A percentile compares a stretch with the other conserved stretches of the same genome.
phyloP scores from a whole-genome alignment of 2,113 vertebrate genomes.

The Paradoxurus hermaphroditus region DNA sequence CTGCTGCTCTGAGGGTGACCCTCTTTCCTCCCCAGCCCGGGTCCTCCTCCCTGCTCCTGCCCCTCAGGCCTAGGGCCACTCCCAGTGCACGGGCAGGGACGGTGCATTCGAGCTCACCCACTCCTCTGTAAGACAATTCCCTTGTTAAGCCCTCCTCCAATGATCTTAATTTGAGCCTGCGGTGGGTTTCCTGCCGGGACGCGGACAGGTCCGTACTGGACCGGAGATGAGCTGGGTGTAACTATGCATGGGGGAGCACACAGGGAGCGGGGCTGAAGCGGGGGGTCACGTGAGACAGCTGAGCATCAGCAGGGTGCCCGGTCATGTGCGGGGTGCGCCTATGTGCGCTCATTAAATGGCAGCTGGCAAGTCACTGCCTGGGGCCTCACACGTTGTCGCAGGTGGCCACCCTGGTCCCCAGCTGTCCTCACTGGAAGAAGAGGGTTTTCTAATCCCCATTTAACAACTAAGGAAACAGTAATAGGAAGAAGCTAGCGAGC shows the following conservation, averaged over 20 bases:
- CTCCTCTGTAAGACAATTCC: background rate
- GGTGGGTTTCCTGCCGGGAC: background rate
- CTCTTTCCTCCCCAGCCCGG: background rate
- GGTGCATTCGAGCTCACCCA: background rate
- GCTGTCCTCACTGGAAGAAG: background rate
- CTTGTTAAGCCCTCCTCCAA: background rate
- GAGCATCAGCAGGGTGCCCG: background rate
- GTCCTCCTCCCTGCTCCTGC: background rate
- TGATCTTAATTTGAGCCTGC: background rate
- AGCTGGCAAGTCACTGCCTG: background rate
- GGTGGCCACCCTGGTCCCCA: background rate
- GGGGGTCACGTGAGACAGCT: background rate
- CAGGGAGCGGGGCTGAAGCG: background rate
- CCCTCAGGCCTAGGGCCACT: background rate
- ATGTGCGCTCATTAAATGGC: background rate
- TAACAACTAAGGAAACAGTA: background rate
- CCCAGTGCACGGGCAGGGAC: background rate
- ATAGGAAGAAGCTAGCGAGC: background rate
- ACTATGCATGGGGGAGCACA: background rate
- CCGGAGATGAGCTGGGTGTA: background rate
- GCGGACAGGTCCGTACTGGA: background rate
- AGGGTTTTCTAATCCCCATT: background rate
- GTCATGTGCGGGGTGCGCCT: background rate
- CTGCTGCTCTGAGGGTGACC: background rate
- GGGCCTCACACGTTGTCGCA: background rate